Percentiles rank a stretch among this genome's conserved stretches.
Conservation (phyloP, 2,888 invertebrate species). For the Apamea crenata region DNA sequence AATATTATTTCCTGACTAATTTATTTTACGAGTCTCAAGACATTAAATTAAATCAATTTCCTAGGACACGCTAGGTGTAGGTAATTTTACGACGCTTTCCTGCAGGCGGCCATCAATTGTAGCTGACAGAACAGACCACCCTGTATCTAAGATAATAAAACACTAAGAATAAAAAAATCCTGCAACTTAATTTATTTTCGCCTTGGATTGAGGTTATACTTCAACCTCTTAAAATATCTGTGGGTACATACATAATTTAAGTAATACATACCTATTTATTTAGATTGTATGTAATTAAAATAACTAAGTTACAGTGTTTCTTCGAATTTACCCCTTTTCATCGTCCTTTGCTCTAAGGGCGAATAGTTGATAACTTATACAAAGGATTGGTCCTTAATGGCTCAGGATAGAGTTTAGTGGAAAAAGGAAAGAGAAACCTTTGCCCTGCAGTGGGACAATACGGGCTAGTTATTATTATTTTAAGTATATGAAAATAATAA, state of each 20-base stretch:
- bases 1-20: background rate
- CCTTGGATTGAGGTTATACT: background rate
- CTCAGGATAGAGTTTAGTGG: background rate
- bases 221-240: background rate
- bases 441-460: background rate
- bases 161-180: background rate
- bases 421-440: background rate
- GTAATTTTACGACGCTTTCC: conserved; percentile 4
- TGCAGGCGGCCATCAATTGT: background rate
- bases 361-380: too few relatives aligned
- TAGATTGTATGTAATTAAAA: too few relatives aligned
- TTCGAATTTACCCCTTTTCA: too few relatives aligned
- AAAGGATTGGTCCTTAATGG: background rate
- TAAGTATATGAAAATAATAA: background rate
- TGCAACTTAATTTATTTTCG: background rate
- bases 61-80: background rate
- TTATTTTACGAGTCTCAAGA: background rate
- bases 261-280: too few relatives aligned
- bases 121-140: background rate
- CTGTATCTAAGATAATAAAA: background rate
- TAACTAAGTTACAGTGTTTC: too few relatives aligned
- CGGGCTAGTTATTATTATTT: background rate
- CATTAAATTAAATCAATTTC: conserved; percentile 8
- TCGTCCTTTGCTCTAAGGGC: too few relatives aligned
- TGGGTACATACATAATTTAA: background rate